Percentiles rank a stretch among this genome's conserved stretches.
These are phyloP conservation scores for Calidris pugnax DNA, from an alignment of 2,113 vertebrate species.

Conservation along the genomic window DNA sequence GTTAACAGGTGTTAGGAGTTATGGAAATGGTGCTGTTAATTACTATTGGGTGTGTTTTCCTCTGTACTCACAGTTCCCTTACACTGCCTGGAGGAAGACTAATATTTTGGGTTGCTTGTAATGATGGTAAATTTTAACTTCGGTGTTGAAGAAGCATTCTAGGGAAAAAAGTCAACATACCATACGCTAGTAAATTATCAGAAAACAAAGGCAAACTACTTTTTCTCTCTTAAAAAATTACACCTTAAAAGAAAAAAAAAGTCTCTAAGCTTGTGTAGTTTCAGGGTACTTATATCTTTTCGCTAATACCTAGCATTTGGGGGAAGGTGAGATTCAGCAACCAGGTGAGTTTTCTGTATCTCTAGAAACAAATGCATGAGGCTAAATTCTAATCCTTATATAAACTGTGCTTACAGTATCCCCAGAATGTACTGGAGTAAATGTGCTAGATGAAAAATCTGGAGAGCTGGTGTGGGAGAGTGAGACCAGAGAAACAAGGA, in stretches of 20 bases:
- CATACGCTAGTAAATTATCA: not conserved
- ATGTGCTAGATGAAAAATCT: not conserved
- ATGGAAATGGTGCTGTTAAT: not conserved
- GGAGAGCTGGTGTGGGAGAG: not conserved
- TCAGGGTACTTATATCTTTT: accelerated
- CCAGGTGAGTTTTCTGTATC: not conserved
- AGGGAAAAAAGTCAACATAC: not conserved
- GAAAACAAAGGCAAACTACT: not conserved
- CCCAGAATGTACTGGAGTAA: not conserved
- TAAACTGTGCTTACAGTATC: not conserved
- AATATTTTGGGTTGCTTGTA: not conserved
- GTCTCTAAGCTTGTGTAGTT: not conserved
- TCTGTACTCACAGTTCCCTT: not conserved
- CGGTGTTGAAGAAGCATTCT: not conserved
- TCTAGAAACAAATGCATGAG: not conserved
- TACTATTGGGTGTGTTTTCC: not conserved
- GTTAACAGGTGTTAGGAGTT: not conserved
- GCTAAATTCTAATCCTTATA: not conserved
- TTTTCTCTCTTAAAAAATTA: not conserved
- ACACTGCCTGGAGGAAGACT: accelerated
- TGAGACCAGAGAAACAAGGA: not conserved
- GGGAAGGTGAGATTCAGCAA: not conserved
- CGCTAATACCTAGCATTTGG: not conserved
- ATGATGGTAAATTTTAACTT: not conserved
- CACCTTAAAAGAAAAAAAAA: not conserved